Base-by-base conservation (phyloP, 2,113 vertebrate genomes). In the Pagrus major region DNA sequence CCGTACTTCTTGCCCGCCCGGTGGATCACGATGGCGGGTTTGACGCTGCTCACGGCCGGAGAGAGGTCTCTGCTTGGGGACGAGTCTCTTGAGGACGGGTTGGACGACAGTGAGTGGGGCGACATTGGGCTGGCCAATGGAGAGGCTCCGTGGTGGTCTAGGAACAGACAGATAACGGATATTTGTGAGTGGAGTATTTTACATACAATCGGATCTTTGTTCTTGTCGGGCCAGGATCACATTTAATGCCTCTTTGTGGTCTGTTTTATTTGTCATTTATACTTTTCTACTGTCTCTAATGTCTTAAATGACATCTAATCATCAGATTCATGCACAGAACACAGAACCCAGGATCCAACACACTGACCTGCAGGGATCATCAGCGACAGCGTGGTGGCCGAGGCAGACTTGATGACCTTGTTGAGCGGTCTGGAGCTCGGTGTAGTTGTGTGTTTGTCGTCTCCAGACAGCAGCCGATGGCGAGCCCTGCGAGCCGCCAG, bases 331-430 rank as follows among this genome's bases (percentile, higher is more conserved):
- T 5, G 33, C 37, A 39, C 37, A 39, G 37, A 5, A 39, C 37
- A 9, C 37, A 39, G 9, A 39, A 35, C 33, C 35, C 35, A 16
- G 15, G 15, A 1, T 18, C 49, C 4, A n/a, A n/a, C 8, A 0
- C 31, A 60, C 87, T 93, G 89, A 99, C 98, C 98, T 90, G 97
- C 89, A 68, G 98, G 98, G 91, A 99, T 98, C 95, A 99, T 96
- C 74, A 99, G 97, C 0, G 98, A 99, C 84, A 99, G 96, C 21
- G 98, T 95, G 42, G 97, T 99, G 73, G 97, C 97, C 0, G 98
- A 99, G 58, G 98, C 98, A 0, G 98, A 99, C 94, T 99, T 99
- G 95, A 99, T 99, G 93, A 99, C 97, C 95, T 99, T 99, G 95
- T 96, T 98, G 90, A 98, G 93, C 23, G 97, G 96, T 60, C 96